Evolutionary conservation across 2,797 vertebrate genomes (phyloP), one percentile per base, ranked within the genome.

Genomic region (Enteromius mattozi): DNA sequence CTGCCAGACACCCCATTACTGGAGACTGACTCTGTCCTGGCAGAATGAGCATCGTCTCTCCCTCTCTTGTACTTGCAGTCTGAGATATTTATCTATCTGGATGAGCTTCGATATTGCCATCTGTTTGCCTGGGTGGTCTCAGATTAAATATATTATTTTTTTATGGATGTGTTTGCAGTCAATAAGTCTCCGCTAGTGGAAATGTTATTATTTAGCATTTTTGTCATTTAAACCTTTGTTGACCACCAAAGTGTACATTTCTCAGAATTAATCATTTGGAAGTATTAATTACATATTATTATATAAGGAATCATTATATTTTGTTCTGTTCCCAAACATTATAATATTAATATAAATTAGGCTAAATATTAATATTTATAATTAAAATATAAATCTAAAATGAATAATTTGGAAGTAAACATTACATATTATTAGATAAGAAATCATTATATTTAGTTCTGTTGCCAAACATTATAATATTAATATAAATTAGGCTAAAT

Each of bases 31-130:
- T 54, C 51, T 51, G 21, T 33, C 47, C 47, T 77, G 72, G 47
- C 47, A 75, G 47, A 35, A 51, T 54, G 47, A 75, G 30, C 72
- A 54, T 54, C 6, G 51, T 40, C 51, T 77, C 74, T 77, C 13
- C 12, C 33, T 77, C 51, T 59, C 51, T 21, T 70, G 40, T 70
- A 51, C 17, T 74, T 33, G 17, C 71, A 51, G 27, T 47, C 33
- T 75, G 72, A 75, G 47, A 75, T 75, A 75, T 75, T 54, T 75
- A 75, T 74, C 71, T 51, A 33, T 75, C 27, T 59, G 74, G 51
- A 76, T 76, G 51, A 76, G 37, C 51, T 76, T 59, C 33, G 19
- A 59, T 59, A 76, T 24, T 8, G 13, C 74, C 74, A 76, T 76
- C 74, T 76, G 74, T 76, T 76, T 59, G 74, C 33, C 51, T 76